Evolutionary conservation across 2,797 vertebrate genomes (phyloP), one percentile per base, ranked within the genome.

Genomic region (Enteromius paludinosus): DNA sequence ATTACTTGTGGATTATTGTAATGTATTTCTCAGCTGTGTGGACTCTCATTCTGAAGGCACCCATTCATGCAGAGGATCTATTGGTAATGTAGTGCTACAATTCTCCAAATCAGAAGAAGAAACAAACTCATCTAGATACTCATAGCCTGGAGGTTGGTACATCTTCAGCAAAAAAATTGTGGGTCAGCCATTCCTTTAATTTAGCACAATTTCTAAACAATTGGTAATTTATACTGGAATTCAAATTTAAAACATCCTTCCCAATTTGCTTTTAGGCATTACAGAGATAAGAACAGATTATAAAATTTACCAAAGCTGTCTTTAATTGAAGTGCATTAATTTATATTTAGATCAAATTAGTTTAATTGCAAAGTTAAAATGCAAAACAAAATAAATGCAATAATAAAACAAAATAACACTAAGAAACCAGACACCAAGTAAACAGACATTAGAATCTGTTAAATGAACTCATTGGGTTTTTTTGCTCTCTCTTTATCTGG

Each of bases 391-490:
- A 56, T 65, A 49, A 28, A 30, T 30, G 30, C 30, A 30, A 30
- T 30, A 30, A 30, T 30, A 65, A 11, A 33, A 33, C 33, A 33
- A 54, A 61, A 56, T 65, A 49, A 28, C n/a, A 66, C 35, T 47
- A 79, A 83, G 25, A 76, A 65, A 61, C 9, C 18, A 28, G 49
- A 78, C 68, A 47, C 49, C 82, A 80, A 83, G 79, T 79, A 79
- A 77, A 70, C 56, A 47, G 73, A 56, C 47, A 83, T 85, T 68
- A 65, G 73, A 56, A 59, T 70, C 28, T 49, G 35, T 79, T 65
- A 62, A 86, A 83, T 83, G 62, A 87, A 85, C 81, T 66, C 78
- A 25, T 61, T 77, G 74, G 78, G 83, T 59, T 83, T 86, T 61
- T 83, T 72, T 77, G 61, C 68, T 72, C 25, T 77, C 64, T 84